Evolutionary conservation across 2,888 invertebrate species (phyloP), one percentile per base, ranked within the genome.

Genomic region (Tipula confusa): DNA sequence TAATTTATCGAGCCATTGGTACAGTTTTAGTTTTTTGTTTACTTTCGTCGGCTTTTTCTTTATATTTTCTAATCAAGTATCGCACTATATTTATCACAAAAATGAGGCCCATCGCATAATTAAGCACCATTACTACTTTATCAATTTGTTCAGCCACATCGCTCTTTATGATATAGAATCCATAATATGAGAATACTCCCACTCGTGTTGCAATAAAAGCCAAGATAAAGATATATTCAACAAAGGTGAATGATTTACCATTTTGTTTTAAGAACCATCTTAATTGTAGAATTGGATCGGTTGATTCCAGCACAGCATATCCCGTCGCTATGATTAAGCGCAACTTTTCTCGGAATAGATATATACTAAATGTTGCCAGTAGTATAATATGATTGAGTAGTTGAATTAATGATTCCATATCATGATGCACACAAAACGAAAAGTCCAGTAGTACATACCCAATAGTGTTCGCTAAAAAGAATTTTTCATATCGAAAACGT

Each of bases 211-310:
- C 9, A 13, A 64, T 18, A 11, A 64, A 64, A 7, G 24, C 24
- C 1, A 64, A 9, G 7, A 64, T 64, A 24, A 64, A 64, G 2
- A 64, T 6, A 11, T 64, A 64, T 64, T 64, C 64, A 64, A 64
- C 24, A 3, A 64, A 24, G 9, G 24, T 2, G 18, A 24, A 64
- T 13, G 82, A 43, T 83, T 83, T 80, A 7, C 29, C 82, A 48
- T 83, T 79, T 13, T 31, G 29, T 29, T 84, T 84, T 15, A 84
- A 48, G 29, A 84, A 93, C 93, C 93, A 93, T 87, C 93, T 89
- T 29, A 89, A 87, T 89, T 93, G 93, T 29, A 93, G 89, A 79
- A 92, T 87, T 9, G 93, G 93, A 87, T 93, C 93, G 0, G 93
- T 92, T 33, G 92, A 85, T 88, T 93, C 93, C 89, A 93, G 88